Percentiles rank a stretch among this genome's conserved stretches.
Evolutionary conservation across 2,113 vertebrate genomes (phyloP).

Genomic region (Callipepla californica): DNA sequence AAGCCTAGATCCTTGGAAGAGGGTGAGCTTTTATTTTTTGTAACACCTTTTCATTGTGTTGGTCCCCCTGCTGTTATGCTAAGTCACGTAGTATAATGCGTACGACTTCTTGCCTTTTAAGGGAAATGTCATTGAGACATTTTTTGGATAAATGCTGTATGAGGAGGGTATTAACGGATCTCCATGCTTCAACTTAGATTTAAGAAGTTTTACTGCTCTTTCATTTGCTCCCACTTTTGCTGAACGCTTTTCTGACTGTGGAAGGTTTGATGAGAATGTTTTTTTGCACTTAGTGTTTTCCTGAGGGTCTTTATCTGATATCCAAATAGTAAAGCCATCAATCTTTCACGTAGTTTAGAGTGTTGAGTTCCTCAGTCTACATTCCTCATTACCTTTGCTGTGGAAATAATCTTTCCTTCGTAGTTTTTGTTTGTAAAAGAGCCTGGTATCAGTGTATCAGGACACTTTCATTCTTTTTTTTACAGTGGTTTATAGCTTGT

Average conservation of each 20-base stretch:
- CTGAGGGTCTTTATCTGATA: background rate
- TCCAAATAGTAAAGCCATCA: background rate
- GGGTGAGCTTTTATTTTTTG: no score
- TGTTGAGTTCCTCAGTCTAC: background rate
- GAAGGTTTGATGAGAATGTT: background rate
- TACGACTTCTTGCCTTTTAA: background rate
- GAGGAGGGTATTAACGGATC: background rate
- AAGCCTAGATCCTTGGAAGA: no score
- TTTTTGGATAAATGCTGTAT: background rate
- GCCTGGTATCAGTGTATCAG: background rate
- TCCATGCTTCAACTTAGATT: background rate
- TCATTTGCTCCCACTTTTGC: background rate
- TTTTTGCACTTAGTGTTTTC: background rate
- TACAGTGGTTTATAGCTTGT: background rate
- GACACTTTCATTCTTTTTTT: background rate
- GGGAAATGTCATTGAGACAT: background rate
- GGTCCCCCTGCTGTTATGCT: no score
- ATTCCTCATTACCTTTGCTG: background rate
- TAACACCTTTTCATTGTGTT: no score
- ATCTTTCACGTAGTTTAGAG: background rate
- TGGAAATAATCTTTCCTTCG: background rate
- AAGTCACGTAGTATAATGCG: background rate
- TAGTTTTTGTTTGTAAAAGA: background rate
- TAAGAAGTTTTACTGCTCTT: background rate
- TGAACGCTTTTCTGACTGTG: background rate